Conservation (phyloP, 2,797 vertebrate species). For the Pteronotus mesoamericanus region DNA sequence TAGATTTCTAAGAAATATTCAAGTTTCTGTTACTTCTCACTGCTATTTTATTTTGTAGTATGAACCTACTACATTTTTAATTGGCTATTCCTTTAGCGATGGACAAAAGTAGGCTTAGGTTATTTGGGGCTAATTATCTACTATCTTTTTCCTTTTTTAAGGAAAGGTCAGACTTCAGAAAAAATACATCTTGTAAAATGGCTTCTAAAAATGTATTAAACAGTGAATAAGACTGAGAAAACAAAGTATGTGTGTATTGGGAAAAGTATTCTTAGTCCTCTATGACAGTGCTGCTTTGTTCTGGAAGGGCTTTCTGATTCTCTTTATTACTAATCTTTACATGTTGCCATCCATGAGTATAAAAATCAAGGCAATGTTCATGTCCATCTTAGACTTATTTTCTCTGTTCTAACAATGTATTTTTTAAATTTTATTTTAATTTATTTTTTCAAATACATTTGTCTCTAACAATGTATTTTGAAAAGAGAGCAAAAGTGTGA, state of each 20-base stretch:
- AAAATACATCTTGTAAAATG: background rate
- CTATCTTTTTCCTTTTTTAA: background rate
- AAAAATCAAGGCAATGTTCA: background rate
- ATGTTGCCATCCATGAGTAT: background rate
- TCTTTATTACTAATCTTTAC: background rate
- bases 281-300: background rate
- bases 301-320: background rate
- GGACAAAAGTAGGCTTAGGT: background rate
- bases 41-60: background rate
- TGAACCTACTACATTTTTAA: background rate
- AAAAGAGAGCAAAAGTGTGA: background rate
- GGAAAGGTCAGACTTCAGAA: background rate
- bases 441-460: too few relatives aligned
- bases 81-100: background rate
- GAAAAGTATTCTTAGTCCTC: background rate
- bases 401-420: background rate
- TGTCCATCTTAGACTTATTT: background rate
- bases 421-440: too few relatives aligned
- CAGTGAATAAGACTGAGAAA: background rate
- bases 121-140: background rate
- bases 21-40: background rate
- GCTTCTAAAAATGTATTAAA: background rate
- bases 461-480: background rate
- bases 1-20: background rate
- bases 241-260: background rate